A percentile compares a stretch with the other conserved stretches of the same genome.
Evolutionary conservation across 2,113 vertebrate species (phyloP).

Genomic region (Bubo blakistoni): DNA sequence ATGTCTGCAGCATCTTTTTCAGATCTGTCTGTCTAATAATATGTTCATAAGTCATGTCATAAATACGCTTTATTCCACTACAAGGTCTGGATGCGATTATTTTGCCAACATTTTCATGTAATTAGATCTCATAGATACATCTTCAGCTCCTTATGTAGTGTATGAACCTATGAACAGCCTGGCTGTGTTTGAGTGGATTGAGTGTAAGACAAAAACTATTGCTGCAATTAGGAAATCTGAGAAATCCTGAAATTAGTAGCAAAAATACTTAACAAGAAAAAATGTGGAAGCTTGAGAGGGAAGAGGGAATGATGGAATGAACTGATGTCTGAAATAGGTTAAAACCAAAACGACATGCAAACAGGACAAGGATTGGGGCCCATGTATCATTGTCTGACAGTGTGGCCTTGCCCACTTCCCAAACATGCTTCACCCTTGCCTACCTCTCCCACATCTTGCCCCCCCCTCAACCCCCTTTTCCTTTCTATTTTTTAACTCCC

Average conservation of each 20-base stretch:
- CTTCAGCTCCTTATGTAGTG: not conserved
- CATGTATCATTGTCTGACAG: not conserved
- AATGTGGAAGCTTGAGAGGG: not conserved
- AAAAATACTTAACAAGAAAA: not conserved
- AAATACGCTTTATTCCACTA: not conserved
- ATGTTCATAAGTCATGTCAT: not conserved
- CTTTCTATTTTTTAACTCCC: not conserved
- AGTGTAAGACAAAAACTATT: not conserved
- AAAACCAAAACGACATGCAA: not conserved
- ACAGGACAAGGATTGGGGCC: not conserved
- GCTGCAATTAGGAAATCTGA: not conserved
- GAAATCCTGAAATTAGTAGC: not conserved
- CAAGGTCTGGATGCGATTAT: not conserved
- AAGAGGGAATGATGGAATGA: not conserved
- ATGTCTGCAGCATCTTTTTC: slow-evolving; percentile 24
- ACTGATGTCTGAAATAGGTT: not conserved
- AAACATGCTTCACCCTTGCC: not conserved
- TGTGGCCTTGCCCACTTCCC: not conserved
- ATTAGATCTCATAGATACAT: not conserved
- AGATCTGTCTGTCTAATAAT: not conserved
- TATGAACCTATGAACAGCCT: not conserved
- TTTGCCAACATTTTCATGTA: not conserved
- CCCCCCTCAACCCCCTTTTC: not conserved
- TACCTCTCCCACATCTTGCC: not conserved
- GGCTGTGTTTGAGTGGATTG: not conserved